Evolutionary conservation across 2,797 vertebrate genomes (phyloP).

Genomic region (Anguilla obscura): DNA sequence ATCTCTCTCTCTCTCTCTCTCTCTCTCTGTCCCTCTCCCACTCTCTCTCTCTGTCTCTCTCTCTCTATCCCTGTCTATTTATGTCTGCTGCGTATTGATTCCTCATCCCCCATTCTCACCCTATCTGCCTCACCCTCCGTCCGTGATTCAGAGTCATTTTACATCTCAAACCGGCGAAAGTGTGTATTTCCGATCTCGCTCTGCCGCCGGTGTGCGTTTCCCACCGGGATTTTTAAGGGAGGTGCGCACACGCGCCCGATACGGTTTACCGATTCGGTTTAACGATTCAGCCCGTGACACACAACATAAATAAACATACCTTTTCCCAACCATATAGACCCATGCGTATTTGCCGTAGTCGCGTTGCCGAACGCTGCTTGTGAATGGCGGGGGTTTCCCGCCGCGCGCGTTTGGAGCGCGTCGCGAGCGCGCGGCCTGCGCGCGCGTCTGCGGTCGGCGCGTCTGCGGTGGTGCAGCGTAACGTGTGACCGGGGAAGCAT

Average conservation of each 20-base stretch:
- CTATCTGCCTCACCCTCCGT: slow-evolving; percentile 22
- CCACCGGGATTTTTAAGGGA: not conserved
- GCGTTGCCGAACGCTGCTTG: not conserved
- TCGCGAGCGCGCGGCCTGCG: not conserved
- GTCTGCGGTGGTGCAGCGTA: not conserved
- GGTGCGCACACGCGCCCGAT: not conserved
- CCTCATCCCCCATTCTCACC: slow-evolving; percentile 19
- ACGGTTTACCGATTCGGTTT: not conserved
- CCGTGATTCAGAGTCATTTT: slow-evolving; percentile 29
- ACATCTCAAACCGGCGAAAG: not conserved
- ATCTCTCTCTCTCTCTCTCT: slow-evolving; percentile 35
- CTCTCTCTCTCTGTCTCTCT: slow-evolving; percentile 47
- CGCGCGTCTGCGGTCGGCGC: not conserved
- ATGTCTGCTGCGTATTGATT: slow-evolving; percentile 47
- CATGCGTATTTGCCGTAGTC: not conserved
- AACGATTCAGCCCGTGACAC: not conserved
- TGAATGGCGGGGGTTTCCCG: not conserved
- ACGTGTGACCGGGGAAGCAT: slow-evolving; percentile 12
- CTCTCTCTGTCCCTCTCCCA: slow-evolving; percentile 59
- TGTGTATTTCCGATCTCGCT: slow-evolving; percentile 36
- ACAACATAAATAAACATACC: not conserved
- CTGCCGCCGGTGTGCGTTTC: not conserved
- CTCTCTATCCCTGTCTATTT: slow-evolving; percentile 69
- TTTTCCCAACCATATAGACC: not conserved
- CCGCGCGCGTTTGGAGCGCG: slow-evolving; percentile 8